Evolutionary conservation across 2,797 vertebrate genomes (phyloP), one percentile per base, ranked within the genome.

Genomic region (Clarias pachynema): DNA sequence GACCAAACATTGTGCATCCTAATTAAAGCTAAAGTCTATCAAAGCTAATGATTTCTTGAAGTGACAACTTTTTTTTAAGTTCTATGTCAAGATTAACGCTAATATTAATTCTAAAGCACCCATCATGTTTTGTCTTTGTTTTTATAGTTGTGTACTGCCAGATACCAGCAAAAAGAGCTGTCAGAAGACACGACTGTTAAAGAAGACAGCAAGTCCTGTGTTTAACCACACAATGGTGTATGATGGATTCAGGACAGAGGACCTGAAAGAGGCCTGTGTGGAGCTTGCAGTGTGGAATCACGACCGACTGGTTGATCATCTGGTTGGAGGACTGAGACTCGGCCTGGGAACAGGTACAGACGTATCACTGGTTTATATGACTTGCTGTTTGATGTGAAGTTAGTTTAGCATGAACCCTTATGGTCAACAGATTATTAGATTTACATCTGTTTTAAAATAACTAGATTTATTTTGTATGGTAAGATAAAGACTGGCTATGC

Each of bases 181-280:
- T 0, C 98, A 99, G 93, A 99, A 98, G 93, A 99, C 98, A 0
- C 96, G 98, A 12, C 94, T 96, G 0, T 91, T 99, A 86, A 93
- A 95, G 82, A 96, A 97, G 89, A 97, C 96, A 0, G 87, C 87
- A 22, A 95, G 96, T 70, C 98, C 98, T 0, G 82, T 95, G 22
- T 99, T 99, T 89, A 99, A 99, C 92, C 98, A 99, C 91, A 99
- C 98, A 0, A 99, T 99, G 97, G 98, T 99, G 75, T 99, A 99
- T 0, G 97, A 99, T 5, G 98, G 98, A 75, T 99, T 99, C 92
- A 94, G 93, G 82, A 92, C 95, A 69, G 93, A 93, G 34, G 98
- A 99, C 84, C 91, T 99, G 31, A 94, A 57, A 1, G 97, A 99
- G 83, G 97, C 97, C 86, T 99, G 98, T 5, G 89, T 98, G 81